A percentile compares a stretch with the other conserved stretches of the same genome.
phyloP scores from a whole-genome alignment of 2,113 vertebrate genomes.

The Gobius niger region DNA sequence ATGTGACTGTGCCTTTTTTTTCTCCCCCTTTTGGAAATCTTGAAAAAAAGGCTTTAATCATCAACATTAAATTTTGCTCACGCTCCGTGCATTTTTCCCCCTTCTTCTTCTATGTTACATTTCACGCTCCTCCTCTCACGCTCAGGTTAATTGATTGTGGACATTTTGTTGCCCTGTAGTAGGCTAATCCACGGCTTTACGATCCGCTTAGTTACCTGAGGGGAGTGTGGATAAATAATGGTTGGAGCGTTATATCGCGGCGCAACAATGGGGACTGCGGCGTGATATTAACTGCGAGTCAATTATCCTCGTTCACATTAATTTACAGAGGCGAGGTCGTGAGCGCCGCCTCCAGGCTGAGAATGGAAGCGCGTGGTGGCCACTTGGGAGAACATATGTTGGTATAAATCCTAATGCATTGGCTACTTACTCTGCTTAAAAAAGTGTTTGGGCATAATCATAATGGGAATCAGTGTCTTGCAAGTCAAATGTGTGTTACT shows the following conservation, averaged over 20 bases:
- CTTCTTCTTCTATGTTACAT: not conserved
- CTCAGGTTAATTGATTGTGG: slow-evolving; percentile 11
- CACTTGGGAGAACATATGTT: too few species aligned
- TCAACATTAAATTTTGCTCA: not conserved
- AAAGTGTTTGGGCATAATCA: too few species aligned
- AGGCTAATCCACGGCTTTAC: not conserved
- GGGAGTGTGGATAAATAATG: not conserved
- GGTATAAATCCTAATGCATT: too few species aligned
- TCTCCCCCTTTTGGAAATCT: not conserved
- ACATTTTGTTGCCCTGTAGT: not conserved
- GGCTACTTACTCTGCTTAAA: too few species aligned
- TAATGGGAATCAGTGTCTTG: too few species aligned
- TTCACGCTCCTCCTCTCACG: not conserved
- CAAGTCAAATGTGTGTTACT: too few species aligned
- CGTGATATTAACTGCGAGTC: slow-evolving; percentile 30
- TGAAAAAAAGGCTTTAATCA: not conserved
- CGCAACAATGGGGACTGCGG: slow-evolving; percentile 39
- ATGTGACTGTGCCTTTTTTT: not conserved
- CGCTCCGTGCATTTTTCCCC: not conserved
- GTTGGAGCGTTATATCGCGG: not conserved
- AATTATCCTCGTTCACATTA: slow-evolving; percentile 47
- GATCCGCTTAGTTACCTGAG: too few species aligned
- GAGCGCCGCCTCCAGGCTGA: slow-evolving; percentile 54
- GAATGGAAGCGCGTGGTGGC: slow-evolving; percentile 6
- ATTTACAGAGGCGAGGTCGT: slow-evolving; percentile 7